A percentile compares a stretch with the other conserved stretches of the same genome.
Evolutionary conservation across 1,140 invertebrate species (phyloP).

Genomic region (Chionoecetes opilio): DNA sequence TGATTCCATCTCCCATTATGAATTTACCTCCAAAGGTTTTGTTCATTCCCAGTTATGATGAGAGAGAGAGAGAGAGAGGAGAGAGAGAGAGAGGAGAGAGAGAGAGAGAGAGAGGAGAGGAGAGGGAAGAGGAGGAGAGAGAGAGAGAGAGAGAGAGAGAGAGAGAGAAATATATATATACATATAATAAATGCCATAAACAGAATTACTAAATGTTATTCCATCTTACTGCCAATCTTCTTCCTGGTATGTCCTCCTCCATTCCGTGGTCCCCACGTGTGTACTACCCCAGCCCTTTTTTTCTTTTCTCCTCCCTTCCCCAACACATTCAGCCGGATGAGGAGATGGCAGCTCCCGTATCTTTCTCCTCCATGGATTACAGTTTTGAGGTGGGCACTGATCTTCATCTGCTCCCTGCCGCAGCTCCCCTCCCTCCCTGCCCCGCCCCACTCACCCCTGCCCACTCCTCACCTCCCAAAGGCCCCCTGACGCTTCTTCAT

Average conservation of each 20-base stretch:
- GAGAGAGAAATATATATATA: neutral
- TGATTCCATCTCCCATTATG: neutral
- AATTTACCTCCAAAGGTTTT: neutral
- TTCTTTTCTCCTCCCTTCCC: slow-evolving; percentile 23
- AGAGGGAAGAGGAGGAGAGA: neutral
- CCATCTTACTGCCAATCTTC: neutral
- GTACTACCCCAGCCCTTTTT: slow-evolving; percentile 1
- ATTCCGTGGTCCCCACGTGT: neutral
- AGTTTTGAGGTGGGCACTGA: slow-evolving; percentile 89
- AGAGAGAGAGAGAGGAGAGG: neutral
- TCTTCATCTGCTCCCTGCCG: neutral
- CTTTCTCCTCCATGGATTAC: slow-evolving; percentile 96
- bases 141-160: slow-evolving; percentile 27
- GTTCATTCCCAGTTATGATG: neutral
- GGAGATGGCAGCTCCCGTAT: slow-evolving; percentile 88
- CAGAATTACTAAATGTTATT: neutral
- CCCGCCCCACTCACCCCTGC: neutral
- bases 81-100: neutral
- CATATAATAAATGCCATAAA: neutral
- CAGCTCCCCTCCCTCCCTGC: slow-evolving; percentile 33
- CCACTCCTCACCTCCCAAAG: neutral
- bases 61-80: neutral
- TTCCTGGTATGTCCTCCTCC: neutral
- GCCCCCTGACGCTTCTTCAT: neutral
- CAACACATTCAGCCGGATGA: slow-evolving; percentile 61